These are phyloP conservation scores for Maylandia zebra DNA, from an alignment of 2,113 vertebrate genomes.

Conservation along the genomic window DNA sequence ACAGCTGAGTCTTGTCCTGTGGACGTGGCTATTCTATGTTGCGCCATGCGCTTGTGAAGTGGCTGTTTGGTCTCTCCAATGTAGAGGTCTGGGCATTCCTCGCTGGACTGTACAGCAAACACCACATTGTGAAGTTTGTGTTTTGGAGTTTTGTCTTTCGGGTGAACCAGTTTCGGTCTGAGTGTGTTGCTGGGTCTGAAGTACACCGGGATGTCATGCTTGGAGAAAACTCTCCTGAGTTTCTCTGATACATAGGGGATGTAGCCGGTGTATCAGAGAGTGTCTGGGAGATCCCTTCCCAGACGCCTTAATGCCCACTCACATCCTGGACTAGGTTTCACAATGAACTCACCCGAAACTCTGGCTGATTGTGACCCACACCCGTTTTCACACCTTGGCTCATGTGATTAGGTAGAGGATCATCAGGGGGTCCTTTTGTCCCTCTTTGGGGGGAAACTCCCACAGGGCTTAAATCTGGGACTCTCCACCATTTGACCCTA, in stretches of 20 bases:
- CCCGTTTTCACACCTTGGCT: accelerated
- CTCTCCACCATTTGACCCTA: accelerated
- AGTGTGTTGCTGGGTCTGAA: too few species aligned
- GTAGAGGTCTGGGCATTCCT: too few species aligned
- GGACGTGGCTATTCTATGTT: too few species aligned
- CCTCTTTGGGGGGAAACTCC: accelerated
- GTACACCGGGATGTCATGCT: accelerated
- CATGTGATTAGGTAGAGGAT: background rate
- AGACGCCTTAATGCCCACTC: background rate
- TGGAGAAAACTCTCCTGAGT: too few species aligned
- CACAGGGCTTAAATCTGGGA: accelerated
- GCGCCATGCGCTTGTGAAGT: too few species aligned
- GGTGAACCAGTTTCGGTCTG: too few species aligned
- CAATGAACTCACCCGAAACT: accelerated
- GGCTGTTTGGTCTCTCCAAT: too few species aligned
- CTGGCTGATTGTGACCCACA: background rate
- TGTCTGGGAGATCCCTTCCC: background rate
- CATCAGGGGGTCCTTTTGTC: background rate
- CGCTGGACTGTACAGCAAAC: accelerated
- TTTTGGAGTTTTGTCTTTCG: too few species aligned
- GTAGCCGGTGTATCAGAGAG: too few species aligned
- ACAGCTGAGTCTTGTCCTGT: too few species aligned
- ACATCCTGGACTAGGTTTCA: background rate
- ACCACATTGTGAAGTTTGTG: accelerated
- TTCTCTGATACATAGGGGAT: too few species aligned